Evolutionary conservation across 35 echinoderm and acorn worm genomes (phyloP).

Genomic region (Stichopus chloronotus): DNA sequence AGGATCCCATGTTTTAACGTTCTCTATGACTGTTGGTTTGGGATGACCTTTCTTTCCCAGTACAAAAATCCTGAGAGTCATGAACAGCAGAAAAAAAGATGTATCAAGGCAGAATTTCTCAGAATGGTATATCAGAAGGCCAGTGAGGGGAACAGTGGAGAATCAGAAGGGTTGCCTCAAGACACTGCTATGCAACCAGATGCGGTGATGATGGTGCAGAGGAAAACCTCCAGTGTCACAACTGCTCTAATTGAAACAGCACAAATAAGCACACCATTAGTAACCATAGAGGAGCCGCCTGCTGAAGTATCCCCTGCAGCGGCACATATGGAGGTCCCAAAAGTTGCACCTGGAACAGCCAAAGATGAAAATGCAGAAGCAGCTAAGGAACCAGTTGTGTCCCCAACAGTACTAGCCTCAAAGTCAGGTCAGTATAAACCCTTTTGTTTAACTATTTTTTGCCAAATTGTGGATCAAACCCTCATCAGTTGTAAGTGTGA

Average conservation of each 20-base stretch:
- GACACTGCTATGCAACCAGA: slow-evolving; percentile 19
- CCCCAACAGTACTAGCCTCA: neutral
- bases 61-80: slow-evolving; percentile 10
- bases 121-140: slow-evolving; percentile 62
- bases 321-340: neutral
- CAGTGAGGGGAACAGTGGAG: slow-evolving; percentile 7
- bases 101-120: slow-evolving; percentile 65
- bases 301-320: neutral
- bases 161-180: neutral
- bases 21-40: too few relatives aligned
- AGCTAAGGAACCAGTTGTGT: neutral
- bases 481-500: too few relatives aligned
- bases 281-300: neutral
- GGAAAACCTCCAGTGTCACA: slow-evolving; percentile 11
- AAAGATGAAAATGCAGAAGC: slow-evolving; percentile 5
- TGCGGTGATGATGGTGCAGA: neutral
- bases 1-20: too few relatives aligned
- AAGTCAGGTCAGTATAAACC: neutral
- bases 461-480: too few relatives aligned
- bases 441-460: too few relatives aligned
- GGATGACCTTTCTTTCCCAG: neutral
- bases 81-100: slow-evolving; percentile 28
- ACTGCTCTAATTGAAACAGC: neutral
- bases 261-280: slow-evolving; percentile 17
- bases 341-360: neutral